Evolutionary conservation across 2,797 vertebrate genomes (phyloP).

Genomic region (Pipistrellus pipistrellus): DNA sequence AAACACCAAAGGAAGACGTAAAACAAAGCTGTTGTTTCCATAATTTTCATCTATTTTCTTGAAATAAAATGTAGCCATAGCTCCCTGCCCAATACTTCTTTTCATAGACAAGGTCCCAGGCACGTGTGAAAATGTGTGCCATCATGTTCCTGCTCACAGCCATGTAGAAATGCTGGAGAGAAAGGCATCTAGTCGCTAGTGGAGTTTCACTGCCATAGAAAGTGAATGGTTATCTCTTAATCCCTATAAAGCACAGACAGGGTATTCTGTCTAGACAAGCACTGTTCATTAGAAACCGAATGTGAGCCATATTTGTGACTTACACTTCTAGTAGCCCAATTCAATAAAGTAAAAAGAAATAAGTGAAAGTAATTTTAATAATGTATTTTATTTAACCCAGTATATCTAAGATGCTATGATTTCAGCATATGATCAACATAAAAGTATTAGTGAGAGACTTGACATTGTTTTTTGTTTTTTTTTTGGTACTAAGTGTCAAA

Average conservation of each 20-base stretch:
- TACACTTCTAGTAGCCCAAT: neutral
- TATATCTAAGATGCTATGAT: neutral
- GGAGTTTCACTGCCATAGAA: neutral
- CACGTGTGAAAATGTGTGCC: neutral
- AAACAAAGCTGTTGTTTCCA: conserved; percentile 30
- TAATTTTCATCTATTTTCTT: conserved; percentile 63
- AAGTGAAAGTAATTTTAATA: conserved; percentile 39
- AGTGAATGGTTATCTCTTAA: neutral
- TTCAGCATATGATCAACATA: conserved; percentile 15
- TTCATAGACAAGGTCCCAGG: neutral
- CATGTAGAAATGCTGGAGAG: neutral
- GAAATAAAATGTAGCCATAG: neutral
- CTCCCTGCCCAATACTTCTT: neutral
- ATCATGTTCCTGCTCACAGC: neutral
- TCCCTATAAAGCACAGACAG: neutral
- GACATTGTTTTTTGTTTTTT: neutral
- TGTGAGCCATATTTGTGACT: neutral
- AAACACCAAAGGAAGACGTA: conserved; percentile 54
- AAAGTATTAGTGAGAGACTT: conserved; percentile 29
- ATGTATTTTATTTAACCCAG: conserved; percentile 13
- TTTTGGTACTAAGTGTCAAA: neutral
- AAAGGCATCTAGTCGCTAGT: neutral
- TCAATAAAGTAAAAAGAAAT: conserved; percentile 19
- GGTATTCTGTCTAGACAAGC: neutral
- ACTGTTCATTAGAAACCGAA: neutral